phyloP scores from a whole-genome alignment of 2,113 vertebrate genomes.

The Mobula birostris region DNA sequence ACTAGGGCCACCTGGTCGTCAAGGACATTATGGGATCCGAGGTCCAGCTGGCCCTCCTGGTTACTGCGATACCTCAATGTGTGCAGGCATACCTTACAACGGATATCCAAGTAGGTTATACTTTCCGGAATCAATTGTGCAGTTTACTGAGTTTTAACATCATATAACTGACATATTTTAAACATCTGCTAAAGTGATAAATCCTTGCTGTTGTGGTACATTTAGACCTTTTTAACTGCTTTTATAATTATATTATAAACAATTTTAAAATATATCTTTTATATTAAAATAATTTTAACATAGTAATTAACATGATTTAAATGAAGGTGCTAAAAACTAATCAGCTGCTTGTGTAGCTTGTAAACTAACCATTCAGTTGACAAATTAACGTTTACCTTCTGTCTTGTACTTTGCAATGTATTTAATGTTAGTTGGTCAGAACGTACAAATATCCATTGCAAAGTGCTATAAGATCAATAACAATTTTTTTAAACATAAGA shows the following conservation, averaged over 20 bases:
- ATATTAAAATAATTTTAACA: neutral
- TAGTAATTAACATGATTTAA: conserved; percentile 25
- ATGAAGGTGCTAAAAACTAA: conserved; percentile 15
- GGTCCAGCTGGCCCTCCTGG: conserved; percentile 84
- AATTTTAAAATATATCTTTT: neutral
- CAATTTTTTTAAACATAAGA: neutral
- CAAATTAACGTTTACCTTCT: conserved; percentile 15
- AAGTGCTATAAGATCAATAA: neutral
- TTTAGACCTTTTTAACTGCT: neutral
- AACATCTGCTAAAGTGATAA: neutral
- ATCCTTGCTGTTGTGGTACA: neutral
- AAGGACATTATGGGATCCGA: conserved; percentile 58
- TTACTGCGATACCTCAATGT: conserved; percentile 96
- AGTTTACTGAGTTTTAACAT: neutral
- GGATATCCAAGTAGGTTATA: conserved; percentile 81
- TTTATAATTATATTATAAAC: conserved; percentile 12
- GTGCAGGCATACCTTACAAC: conserved; percentile 91
- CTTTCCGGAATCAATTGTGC: neutral
- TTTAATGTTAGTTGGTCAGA: neutral
- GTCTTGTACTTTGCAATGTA: conserved; percentile 4
- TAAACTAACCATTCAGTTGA: conserved; percentile 21
- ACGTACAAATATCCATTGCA: conserved; percentile 22
- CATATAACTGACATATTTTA: neutral
- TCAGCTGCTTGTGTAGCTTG: neutral
- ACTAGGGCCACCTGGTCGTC: conserved; percentile 80